Evolutionary conservation across 1,140 invertebrate genomes (phyloP), one percentile per base, ranked within the genome.

Genomic region (Drosophila dunni): DNA sequence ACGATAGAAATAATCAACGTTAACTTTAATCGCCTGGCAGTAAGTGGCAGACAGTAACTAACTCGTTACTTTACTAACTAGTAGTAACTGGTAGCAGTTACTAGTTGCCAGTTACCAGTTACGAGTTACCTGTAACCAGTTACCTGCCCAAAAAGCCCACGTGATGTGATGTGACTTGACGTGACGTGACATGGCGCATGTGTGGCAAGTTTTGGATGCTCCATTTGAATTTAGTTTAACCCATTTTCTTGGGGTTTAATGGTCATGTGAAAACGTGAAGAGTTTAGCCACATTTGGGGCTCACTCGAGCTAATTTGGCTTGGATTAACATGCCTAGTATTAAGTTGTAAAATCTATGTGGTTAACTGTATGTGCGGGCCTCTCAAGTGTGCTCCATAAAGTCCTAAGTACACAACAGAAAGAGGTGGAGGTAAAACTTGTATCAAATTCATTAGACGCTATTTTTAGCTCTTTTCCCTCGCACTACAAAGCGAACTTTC

Each of bases 331-430:
- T 65, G 68, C 56, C 74, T 64, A 68, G 74, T 85, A 84, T 84
- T 84, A 84, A 85, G 81, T 84, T 84, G 81, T 84, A 78, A 85
- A 85, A 75, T 72, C 81, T 84, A 85, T 73, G 51, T 15, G 29
- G 20, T 29, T 60, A 33, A 11, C 15, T 13, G 10, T 73, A 66
- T 50, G 78, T 85, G 81, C 57, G 61, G 50, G 13, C 48, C 68
- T 60, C 65, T 72, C 56, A 76, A 83, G 65, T 57, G 50, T 76
- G 42, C 33, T 48, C 51, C 72, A 78, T 62, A 85, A 75, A 78
- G 81, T 85, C 81, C 81, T 85, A 85, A 84, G 81, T 85, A 81
- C 81, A 77, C 77, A 84, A 71, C 61, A 57, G 5, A n/a, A 7
- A 20, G 36, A 44, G 57, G 42, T 10, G 24, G 20, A 44, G 10